A percentile compares a stretch with the other conserved stretches of the same genome.
Evolutionary conservation across 2,113 vertebrate species (phyloP).

Genomic region (Coreoperca whiteheadi): DNA sequence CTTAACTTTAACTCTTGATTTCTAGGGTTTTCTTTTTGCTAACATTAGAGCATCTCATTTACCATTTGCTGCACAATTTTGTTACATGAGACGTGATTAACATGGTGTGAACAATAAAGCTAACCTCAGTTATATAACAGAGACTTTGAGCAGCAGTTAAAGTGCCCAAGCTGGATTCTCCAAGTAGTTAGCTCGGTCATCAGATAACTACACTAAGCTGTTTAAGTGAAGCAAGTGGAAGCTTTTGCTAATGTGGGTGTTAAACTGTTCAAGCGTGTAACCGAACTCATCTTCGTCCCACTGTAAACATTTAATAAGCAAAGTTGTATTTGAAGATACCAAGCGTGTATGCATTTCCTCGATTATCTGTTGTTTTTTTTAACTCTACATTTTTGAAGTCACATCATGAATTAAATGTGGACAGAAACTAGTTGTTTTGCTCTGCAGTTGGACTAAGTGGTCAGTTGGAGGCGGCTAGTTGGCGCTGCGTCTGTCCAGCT

Average conservation of each 20-base stretch:
- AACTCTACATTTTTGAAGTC: neutral
- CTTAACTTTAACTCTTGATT: neutral
- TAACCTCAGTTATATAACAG: slow-evolving; percentile 31
- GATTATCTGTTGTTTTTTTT: neutral
- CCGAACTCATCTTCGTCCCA: neutral
- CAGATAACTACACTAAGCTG: neutral
- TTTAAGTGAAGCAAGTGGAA: neutral
- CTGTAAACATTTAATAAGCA: neutral
- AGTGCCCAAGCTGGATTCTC: neutral
- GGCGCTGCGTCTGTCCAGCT: slow-evolving; percentile 60
- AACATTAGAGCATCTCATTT: neutral
- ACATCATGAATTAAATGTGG: slow-evolving; percentile 13
- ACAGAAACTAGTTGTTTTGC: slow-evolving; percentile 31
- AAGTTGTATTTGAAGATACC: neutral
- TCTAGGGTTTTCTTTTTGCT: neutral
- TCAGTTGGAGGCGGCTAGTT: slow-evolving; percentile 58
- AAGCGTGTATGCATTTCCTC: neutral
- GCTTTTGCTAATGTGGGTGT: neutral
- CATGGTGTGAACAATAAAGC: slow-evolving; percentile 38
- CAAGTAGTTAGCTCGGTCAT: neutral
- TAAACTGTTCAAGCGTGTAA: neutral
- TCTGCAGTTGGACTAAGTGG: slow-evolving; percentile 44
- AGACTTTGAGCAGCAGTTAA: slow-evolving; percentile 33
- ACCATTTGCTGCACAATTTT: slow-evolving; percentile 4
- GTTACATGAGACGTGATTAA: slow-evolving; percentile 32